Conservation (phyloP, 2,888 invertebrate genomes). For the Hybos culiciformis region DNA sequence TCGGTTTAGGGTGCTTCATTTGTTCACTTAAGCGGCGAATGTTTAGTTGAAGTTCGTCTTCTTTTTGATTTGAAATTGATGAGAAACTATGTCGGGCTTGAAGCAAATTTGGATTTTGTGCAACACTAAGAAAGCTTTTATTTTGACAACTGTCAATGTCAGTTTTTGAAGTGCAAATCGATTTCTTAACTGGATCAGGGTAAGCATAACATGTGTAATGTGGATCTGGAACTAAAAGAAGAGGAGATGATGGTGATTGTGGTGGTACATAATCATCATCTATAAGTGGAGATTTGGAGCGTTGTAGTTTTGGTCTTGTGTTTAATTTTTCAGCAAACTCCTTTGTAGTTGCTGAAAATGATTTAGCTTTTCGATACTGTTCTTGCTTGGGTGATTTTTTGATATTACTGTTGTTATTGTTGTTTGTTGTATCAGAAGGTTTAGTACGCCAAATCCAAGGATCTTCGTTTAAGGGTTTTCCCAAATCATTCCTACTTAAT, state of each 20-base stretch:
- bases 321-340: constrained; percentile 16
- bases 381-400: constrained; percentile 18
- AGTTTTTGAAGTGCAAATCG: constrained; percentile 11
- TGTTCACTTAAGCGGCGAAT: constrained; percentile 32
- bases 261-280: constrained; percentile 18
- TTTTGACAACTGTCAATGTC: constrained; percentile 10
- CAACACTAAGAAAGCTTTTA: constrained; percentile 22
- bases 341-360: constrained; percentile 21
- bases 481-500: constrained; percentile 16
- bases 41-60: constrained; percentile 30
- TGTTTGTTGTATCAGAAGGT: constrained; percentile 9
- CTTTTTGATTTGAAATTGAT: constrained; percentile 21
- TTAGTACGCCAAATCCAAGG: constrained; percentile 28
- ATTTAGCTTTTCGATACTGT: constrained; percentile 21
- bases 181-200: constrained; percentile 13
- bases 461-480: constrained; percentile 15
- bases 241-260: constrained; percentile 21
- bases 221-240: constrained; percentile 14
- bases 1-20: constrained; percentile 19
- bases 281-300: constrained; percentile 20
- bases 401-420: constrained; percentile 7
- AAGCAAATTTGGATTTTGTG: constrained; percentile 23
- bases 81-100: constrained; percentile 32
- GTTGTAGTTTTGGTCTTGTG: constrained; percentile 21
- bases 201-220: constrained; percentile 13